Percentiles rank a stretch among this genome's conserved stretches.
phyloP scores from a whole-genome alignment of 2,888 invertebrate genomes.

The Ecliptopera silaceata region DNA sequence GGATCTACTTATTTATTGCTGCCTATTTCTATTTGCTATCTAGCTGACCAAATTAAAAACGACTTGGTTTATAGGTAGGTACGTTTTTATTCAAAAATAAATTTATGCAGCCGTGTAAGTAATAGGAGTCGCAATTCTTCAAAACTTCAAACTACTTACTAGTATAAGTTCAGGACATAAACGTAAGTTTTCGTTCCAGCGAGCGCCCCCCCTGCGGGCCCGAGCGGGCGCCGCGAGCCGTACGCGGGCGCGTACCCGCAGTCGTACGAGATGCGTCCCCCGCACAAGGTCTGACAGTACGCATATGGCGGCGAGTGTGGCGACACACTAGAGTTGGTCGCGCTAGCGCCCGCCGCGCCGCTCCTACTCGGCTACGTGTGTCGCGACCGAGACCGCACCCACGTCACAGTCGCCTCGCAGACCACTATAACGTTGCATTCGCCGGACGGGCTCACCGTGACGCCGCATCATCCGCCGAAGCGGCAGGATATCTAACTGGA shows the following conservation, averaged over 20 bases:
- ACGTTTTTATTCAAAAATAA: too few relatives aligned
- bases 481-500: constrained; percentile 21
- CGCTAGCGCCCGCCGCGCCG: constrained; percentile 66
- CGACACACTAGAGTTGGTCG: constrained; percentile 61
- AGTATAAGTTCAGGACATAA: too few relatives aligned
- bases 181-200: constrained; percentile 35
- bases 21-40: too few relatives aligned
- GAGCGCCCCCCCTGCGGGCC: constrained; percentile 73
- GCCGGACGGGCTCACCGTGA: constrained; percentile 47
- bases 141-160: too few relatives aligned
- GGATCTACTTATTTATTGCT: too few relatives aligned
- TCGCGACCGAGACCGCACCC: constrained; percentile 52
- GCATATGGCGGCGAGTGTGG: constrained; percentile 58
- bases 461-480: constrained; percentile 19
- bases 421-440: constrained; percentile 74
- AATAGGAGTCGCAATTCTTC: too few relatives aligned
- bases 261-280: constrained; percentile 89
- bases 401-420: constrained; percentile 66
- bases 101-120: too few relatives aligned
- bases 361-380: constrained; percentile 71
- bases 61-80: too few relatives aligned
- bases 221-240: constrained; percentile 82
- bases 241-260: constrained; percentile 90
- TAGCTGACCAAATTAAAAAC: too few relatives aligned
- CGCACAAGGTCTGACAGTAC: constrained; percentile 86